Percentiles rank a stretch among this genome's conserved stretches.
phyloP scores from a whole-genome alignment of 2,797 vertebrate genomes.

The Gambusia yucatana region DNA sequence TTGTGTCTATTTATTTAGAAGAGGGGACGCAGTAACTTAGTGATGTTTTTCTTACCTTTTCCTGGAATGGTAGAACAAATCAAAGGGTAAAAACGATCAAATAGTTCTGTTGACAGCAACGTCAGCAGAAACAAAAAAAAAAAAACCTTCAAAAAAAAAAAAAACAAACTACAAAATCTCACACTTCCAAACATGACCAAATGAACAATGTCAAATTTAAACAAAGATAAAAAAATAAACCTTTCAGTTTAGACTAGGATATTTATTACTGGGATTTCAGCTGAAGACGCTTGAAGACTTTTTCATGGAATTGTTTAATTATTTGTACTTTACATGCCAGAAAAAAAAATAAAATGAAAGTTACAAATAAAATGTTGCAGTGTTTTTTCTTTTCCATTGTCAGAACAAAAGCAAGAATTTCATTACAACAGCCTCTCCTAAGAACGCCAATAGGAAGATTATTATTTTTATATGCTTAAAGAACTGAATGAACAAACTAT shows the following conservation, averaged over 20 bases:
- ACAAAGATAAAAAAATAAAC: constrained; percentile 83
- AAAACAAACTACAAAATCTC: constrained; percentile 78
- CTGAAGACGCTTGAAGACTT: constrained; percentile 95
- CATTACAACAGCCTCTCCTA: constrained; percentile 2
- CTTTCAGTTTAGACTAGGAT: constrained; percentile 94
- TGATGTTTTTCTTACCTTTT: constrained; percentile 87
- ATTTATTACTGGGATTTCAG: constrained; percentile 96
- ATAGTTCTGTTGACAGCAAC: constrained; percentile 71
- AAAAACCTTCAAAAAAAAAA: not conserved
- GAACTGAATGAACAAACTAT: not conserved
- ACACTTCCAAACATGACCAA: constrained; percentile 87
- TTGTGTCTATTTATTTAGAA: constrained; percentile 89
- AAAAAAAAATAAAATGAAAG: constrained; percentile 92
- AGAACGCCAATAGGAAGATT: not conserved
- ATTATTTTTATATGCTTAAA: not conserved
- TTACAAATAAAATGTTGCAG: constrained; percentile 86
- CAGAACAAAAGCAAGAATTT: constrained; percentile 6
- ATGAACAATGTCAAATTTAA: constrained; percentile 84
- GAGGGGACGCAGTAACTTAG: constrained; percentile 87
- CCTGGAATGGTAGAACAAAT: constrained; percentile 87
- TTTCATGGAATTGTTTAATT: constrained; percentile 99
- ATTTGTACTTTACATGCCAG: constrained; percentile 99
- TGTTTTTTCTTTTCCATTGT: constrained; percentile 29
- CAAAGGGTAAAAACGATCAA: constrained; percentile 82
- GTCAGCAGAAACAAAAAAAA: constrained; percentile 47